Percentiles rank a stretch among this genome's conserved stretches.
These are phyloP conservation scores for Crossocerus cetratus DNA, from an alignment of 2,888 invertebrate species.

Conservation along the genomic window DNA sequence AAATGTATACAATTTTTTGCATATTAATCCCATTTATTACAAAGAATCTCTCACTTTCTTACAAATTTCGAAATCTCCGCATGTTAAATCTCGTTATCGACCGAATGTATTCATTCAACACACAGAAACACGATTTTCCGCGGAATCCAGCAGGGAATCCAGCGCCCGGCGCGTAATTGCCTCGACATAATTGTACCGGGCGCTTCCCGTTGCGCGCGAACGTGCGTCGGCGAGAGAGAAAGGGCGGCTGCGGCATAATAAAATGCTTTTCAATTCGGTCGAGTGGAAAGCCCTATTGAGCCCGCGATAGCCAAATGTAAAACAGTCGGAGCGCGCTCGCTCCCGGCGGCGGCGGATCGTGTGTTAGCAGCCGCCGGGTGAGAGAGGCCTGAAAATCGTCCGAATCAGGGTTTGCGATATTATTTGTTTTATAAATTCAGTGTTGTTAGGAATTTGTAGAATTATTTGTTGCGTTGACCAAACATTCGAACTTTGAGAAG, in stretches of 20 bases:
- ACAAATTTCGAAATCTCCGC: too few species aligned
- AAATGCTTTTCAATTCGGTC: slow-evolving; percentile 71
- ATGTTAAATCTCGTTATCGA: too few species aligned
- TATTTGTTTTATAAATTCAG: too few species aligned
- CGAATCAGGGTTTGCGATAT: too few species aligned
- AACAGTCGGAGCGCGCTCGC: slow-evolving; percentile 52
- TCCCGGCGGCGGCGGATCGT: not conserved
- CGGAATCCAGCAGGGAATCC: not conserved
- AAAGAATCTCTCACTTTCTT: too few species aligned
- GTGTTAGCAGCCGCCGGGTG: slow-evolving; percentile 27
- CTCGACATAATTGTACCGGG: not conserved
- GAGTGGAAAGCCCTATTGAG: slow-evolving; percentile 71
- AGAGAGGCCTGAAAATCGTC: too few species aligned
- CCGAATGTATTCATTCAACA: too few species aligned
- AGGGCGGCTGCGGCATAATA: slow-evolving; percentile 39
- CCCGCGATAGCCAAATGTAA: slow-evolving; percentile 69
- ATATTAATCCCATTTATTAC: too few species aligned
- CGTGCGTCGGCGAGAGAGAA: not conserved
- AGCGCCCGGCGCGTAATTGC: not conserved
- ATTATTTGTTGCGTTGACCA: too few species aligned
- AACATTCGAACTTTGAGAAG: too few species aligned
- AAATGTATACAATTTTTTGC: too few species aligned
- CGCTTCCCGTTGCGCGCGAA: not conserved
- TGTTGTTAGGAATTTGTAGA: too few species aligned
- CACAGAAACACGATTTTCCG: not conserved